A percentile compares a stretch with the other conserved stretches of the same genome.
phyloP scores from a whole-genome alignment of 2,888 invertebrate genomes.

The Acronicta aceris region DNA sequence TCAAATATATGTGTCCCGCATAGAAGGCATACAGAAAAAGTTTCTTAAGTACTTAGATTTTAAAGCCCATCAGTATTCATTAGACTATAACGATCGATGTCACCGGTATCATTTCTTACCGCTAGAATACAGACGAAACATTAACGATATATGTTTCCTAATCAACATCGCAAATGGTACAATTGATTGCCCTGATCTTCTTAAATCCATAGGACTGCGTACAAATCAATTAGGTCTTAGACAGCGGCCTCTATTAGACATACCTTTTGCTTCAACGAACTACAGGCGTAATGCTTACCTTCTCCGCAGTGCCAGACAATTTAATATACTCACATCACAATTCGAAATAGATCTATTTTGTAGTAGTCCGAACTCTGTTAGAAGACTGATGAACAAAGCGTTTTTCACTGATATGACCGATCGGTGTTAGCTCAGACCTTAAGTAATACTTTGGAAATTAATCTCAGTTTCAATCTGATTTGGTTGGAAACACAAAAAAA shows the following conservation, averaged over 20 bases:
- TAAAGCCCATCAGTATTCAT: not conserved
- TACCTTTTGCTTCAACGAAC: not conserved
- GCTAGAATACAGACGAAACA: not conserved
- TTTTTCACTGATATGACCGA: no score
- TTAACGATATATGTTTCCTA: conserved; percentile 4
- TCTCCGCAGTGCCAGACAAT: not conserved
- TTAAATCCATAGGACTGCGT: not conserved
- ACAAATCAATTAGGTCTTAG: not conserved
- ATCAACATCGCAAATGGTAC: conserved; percentile 10
- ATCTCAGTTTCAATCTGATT: no score
- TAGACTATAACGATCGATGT: conserved; percentile 2
- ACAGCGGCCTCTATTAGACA: not conserved
- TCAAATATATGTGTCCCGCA: conserved; percentile 4
- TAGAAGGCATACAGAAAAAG: conserved; percentile 6
- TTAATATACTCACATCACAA: no score
- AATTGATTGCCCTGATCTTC: conserved; percentile 7
- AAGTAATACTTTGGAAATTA: no score
- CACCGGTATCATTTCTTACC: conserved; percentile 7
- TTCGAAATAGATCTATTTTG: no score
- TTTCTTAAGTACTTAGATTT: conserved; percentile 4
- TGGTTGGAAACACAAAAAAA: no score
- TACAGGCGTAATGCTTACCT: not conserved
- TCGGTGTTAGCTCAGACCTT: no score
- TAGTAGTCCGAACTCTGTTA: no score
- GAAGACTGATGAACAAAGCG: no score